Percentiles rank a stretch among this genome's conserved stretches.
Conservation (phyloP, 2,797 vertebrate species). For the Phyllotis vaccarum region DNA sequence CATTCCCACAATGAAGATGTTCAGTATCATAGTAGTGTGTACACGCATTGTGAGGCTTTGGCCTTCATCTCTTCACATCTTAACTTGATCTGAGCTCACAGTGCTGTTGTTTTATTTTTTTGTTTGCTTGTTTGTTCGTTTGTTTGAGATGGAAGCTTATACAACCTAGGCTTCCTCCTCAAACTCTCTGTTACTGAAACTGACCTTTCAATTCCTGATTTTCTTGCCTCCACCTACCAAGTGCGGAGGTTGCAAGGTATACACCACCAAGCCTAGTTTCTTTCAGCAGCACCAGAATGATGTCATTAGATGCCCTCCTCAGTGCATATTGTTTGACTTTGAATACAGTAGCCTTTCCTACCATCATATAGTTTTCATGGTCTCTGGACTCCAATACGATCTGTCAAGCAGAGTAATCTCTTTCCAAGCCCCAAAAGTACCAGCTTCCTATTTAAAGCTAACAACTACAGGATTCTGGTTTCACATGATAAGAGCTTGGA, state of each 20-base stretch:
- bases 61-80: neutral
- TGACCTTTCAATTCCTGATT: neutral
- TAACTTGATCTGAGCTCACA: neutral
- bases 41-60: neutral
- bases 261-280: neutral
- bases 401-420: constrained; percentile 5
- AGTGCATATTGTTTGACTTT: neutral
- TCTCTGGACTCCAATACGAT: neutral
- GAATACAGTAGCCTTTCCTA: neutral
- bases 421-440: neutral
- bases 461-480: neutral
- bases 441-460: constrained; percentile 42
- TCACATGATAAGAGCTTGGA: neutral
- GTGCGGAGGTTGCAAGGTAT: neutral
- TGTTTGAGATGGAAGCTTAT: neutral
- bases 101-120: neutral
- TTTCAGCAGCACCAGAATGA: neutral
- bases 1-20: neutral
- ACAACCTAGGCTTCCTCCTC: neutral
- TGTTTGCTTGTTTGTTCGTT: neutral
- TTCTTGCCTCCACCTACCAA: neutral
- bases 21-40: neutral
- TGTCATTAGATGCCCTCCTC: neutral
- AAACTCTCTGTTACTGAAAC: neutral
- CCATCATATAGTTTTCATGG: neutral